A percentile compares a stretch with the other conserved stretches of the same genome.
phyloP scores from a whole-genome alignment of 2,888 invertebrate genomes.

The Polyommatus icarus region DNA sequence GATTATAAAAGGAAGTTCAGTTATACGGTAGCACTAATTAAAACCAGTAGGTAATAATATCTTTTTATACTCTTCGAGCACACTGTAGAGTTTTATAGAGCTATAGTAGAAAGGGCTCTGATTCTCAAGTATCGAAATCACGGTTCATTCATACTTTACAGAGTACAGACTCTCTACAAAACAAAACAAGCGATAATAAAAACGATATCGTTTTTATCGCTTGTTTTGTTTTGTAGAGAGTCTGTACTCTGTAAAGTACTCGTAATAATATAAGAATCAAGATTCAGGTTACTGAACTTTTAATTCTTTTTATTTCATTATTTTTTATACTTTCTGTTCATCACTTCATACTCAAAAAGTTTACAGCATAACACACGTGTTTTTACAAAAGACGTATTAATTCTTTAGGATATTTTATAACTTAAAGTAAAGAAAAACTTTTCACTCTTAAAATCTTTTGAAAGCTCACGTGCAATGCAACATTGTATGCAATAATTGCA shows the following conservation, averaged over 20 bases:
- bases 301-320: neutral
- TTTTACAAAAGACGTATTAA: neutral
- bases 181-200: too few relatives aligned
- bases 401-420: neutral
- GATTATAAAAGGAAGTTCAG: too few relatives aligned
- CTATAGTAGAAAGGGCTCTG: neutral
- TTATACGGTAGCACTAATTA: neutral
- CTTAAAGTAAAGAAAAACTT: neutral
- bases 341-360: neutral
- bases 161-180: too few relatives aligned
- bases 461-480: conserved; percentile 19
- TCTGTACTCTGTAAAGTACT: too few relatives aligned
- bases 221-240: too few relatives aligned
- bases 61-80: neutral
- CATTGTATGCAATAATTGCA: neutral
- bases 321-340: neutral
- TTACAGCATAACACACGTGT: neutral
- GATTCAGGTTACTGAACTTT: neutral
- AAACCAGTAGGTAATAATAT: neutral
- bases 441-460: neutral
- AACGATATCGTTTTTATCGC: too few relatives aligned
- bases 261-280: too few relatives aligned
- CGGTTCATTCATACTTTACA: too few relatives aligned
- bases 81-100: neutral
- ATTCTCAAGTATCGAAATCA: too few relatives aligned